phyloP scores from a whole-genome alignment of 2,888 invertebrate genomes.

The Lasius platythorax region DNA sequence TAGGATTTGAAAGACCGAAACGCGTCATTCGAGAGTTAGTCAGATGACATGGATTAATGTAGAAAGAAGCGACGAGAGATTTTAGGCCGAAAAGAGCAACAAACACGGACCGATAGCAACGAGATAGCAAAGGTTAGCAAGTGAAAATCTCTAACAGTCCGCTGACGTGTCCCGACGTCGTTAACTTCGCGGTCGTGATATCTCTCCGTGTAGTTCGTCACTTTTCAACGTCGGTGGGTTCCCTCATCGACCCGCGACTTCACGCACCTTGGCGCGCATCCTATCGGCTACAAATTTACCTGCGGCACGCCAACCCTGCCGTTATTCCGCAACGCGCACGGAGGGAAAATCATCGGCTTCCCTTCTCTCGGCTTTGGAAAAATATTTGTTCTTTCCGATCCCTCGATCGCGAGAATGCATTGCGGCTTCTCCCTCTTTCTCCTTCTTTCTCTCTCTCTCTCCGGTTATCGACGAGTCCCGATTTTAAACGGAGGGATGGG shows the following conservation, averaged over 20 bases:
- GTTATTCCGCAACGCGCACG: neutral
- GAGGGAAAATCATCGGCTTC: conserved; percentile 3
- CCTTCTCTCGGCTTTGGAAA: conserved; percentile 57
- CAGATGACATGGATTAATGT: neutral
- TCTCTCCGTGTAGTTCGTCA: conserved; percentile 38
- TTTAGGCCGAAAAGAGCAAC: conserved; percentile 33
- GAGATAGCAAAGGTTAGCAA: neutral
- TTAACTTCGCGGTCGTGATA: conserved; percentile 45
- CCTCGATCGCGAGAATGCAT: conserved; percentile 52
- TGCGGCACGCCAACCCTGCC: conserved; percentile 32
- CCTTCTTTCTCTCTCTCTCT: conserved; percentile 15
- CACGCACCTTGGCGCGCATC: conserved; percentile 42
- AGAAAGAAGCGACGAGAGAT: neutral
- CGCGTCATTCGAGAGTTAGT: neutral
- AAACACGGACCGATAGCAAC: conserved; percentile 8
- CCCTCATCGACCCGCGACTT: conserved; percentile 40
- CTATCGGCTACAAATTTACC: conserved; percentile 49
- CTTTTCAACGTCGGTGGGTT: conserved; percentile 45
- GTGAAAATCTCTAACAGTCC: conserved; percentile 45
- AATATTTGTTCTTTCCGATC: conserved; percentile 59
- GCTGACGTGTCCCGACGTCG: conserved; percentile 48
- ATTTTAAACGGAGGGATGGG: conserved; percentile 44
- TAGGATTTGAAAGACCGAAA: neutral
- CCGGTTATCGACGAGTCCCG: conserved; percentile 59
- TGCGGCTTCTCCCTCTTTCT: conserved; percentile 36